phyloP scores from a whole-genome alignment of 92 coral and sea anemone species.

The Bergia sp. region DNA sequence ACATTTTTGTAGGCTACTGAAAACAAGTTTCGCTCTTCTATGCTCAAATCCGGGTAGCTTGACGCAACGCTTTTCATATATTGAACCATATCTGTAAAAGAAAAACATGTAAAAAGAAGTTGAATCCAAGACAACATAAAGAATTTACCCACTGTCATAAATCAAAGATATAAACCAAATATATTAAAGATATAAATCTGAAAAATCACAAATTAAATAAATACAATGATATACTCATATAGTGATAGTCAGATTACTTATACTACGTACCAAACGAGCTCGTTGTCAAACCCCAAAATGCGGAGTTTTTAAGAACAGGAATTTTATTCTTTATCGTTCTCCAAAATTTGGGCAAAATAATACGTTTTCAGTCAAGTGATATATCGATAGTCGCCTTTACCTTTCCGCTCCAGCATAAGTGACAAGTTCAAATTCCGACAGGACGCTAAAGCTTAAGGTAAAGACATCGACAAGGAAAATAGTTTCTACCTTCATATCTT shows the following conservation, averaged over 20 bases:
- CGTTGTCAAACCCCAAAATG: neutral
- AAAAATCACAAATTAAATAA: too few relatives aligned
- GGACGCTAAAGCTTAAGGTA: neutral
- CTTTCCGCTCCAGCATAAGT: neutral
- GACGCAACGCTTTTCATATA: conserved; percentile 11
- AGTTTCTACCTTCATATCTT: conserved; percentile 2
- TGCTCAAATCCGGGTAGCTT: neutral
- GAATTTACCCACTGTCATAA: neutral
- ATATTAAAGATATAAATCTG: too few relatives aligned
- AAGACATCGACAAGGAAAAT: neutral
- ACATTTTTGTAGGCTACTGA: conserved; percentile 33
- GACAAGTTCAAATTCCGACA: neutral
- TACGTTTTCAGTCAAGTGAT: neutral
- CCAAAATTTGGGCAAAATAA: neutral
- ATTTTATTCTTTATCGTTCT: neutral
- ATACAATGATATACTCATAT: too few relatives aligned
- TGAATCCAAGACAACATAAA: neutral
- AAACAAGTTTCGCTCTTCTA: conserved; percentile 29
- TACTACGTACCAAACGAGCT: too few relatives aligned
- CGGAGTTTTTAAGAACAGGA: neutral
- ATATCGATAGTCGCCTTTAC: neutral
- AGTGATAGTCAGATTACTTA: too few relatives aligned
- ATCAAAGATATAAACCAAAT: too few relatives aligned
- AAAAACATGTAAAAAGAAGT: neutral
- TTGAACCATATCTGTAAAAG: conserved; percentile 20